Evolutionary conservation across 1,140 invertebrate species (phyloP), one percentile per base, ranked within the genome.

Genomic region (Drosophila bocki): DNA sequence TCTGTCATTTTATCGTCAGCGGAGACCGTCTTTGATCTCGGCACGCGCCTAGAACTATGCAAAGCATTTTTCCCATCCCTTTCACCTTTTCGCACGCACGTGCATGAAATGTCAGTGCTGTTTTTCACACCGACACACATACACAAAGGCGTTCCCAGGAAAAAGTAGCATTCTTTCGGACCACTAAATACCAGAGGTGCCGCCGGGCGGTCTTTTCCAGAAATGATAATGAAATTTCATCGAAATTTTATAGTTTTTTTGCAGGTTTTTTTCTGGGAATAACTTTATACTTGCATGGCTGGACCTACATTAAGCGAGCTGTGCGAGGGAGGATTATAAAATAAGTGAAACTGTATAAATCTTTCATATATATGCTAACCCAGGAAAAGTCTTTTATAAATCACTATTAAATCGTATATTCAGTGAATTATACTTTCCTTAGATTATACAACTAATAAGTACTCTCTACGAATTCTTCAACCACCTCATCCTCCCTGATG

Each of bases 1-100:
- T 54, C 84, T 88, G 72, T 71, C 81, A 81, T 90, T 87, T 88
- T 80, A 88, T 78, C 80, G 74, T 62, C 61, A 67, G 71, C 22
- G 64, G 76, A 70, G 72, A 59, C 58, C 15, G 62, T 54, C 76
- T 86, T 86, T 86, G 80, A 86, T 87, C 80, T 74, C 67, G 42
- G 41, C 59, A 57, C 45, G 76, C 71, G 53, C 57, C 72, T 47
- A 51, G 22, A 70, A 74, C 68, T 59, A 82, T 82, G 83, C 80
- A 82, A 86, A 74, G 57, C 69, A 86, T 87, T 86, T 83, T 63
- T 48, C 59, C 64, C 47, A 61, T 29, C 0, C 47, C 59, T 15
- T 26, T 22, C 39, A 45, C 61, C 65, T 75, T 61, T 32, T 50
- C 44, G 35, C 39, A 63, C 74, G 67, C 82, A 82, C 82, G 82